Evolutionary conservation across 2,797 vertebrate species (phyloP).

Genomic region (Galago senegalensis): DNA sequence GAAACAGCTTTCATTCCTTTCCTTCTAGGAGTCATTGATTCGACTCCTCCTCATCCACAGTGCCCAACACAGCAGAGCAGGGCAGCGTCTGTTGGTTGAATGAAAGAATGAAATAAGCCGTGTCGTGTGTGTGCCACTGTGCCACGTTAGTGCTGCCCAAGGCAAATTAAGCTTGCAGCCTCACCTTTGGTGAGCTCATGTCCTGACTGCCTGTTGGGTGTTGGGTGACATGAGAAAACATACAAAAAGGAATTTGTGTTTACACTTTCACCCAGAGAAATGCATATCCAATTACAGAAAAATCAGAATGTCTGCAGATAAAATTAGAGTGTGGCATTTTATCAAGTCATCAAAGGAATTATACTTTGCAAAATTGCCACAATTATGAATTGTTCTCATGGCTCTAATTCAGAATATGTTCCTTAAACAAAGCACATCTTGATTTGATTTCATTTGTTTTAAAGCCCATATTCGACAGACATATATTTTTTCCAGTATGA

Average conservation of each 20-base stretch:
- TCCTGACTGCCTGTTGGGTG: background rate
- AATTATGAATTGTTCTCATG: constrained; percentile 59
- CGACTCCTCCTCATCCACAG: background rate
- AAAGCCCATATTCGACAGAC: constrained; percentile 10
- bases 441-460: constrained; percentile 65
- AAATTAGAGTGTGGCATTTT: constrained; percentile 54
- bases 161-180: background rate
- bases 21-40: background rate
- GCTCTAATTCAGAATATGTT: constrained; percentile 25
- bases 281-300: constrained; percentile 55
- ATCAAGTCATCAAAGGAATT: constrained; percentile 70
- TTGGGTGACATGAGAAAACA: constrained; percentile 4
- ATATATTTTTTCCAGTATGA: background rate
- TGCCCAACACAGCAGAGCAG: rapidly evolving
- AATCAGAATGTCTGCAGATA: constrained; percentile 57
- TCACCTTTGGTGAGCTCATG: background rate
- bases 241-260: constrained; percentile 23
- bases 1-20: background rate
- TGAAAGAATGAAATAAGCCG: background rate
- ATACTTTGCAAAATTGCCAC: constrained; percentile 43
- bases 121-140: background rate
- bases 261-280: constrained; percentile 46
- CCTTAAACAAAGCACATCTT: constrained; percentile 71
- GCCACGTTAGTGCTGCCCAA: background rate
- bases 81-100: background rate